A percentile compares a stretch with the other conserved stretches of the same genome.
Conservation (phyloP, 2,888 invertebrate species). For the Eupithecia subumbrata region DNA sequence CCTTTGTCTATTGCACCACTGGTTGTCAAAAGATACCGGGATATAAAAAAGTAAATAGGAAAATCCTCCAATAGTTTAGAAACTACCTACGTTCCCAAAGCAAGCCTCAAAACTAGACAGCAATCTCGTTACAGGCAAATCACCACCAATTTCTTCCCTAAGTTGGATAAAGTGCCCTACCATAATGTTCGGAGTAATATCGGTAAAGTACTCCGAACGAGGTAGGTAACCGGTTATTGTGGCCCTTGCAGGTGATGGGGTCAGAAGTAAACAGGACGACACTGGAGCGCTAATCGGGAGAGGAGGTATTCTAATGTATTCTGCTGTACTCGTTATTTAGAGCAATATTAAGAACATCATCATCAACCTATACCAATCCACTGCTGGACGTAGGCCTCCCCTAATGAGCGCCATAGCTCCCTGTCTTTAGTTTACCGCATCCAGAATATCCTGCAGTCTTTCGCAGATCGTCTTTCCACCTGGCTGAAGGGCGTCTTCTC, state of each 20-base stretch:
- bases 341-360: too few relatives aligned
- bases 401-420: too few relatives aligned
- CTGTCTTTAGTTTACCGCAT: too few relatives aligned
- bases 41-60: background rate
- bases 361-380: too few relatives aligned
- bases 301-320: constrained; percentile 10
- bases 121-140: constrained; percentile 22
- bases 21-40: background rate
- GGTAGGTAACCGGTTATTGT: constrained; percentile 59
- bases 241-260: constrained; percentile 28
- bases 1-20: background rate
- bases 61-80: background rate
- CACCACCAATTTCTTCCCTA: constrained; percentile 32
- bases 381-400: too few relatives aligned
- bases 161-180: constrained; percentile 28
- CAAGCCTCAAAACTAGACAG: background rate
- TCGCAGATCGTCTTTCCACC: too few relatives aligned
- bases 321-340: too few relatives aligned
- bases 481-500: too few relatives aligned
- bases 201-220: constrained; percentile 60
- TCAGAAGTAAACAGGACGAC: constrained; percentile 28
- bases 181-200: constrained; percentile 43
- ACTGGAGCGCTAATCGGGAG: constrained; percentile 1
- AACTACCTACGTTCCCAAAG: background rate
- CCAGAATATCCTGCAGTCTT: too few relatives aligned